Percentiles rank a stretch among this genome's conserved stretches.
Conservation (phyloP, 2,113 vertebrate species). For the Clarias magur region DNA sequence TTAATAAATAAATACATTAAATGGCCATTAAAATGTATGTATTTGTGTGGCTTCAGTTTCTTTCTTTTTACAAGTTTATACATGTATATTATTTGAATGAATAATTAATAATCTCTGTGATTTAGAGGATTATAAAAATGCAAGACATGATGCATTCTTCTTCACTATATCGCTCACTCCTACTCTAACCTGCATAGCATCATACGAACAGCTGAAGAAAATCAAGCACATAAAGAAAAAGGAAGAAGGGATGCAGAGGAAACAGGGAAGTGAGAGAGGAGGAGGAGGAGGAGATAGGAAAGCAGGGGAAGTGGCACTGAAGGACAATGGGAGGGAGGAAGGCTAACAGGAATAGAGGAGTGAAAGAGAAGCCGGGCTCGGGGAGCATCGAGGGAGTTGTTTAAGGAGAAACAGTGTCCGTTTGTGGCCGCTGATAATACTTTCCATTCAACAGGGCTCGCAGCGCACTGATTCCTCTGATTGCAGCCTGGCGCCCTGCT, state of each 20-base stretch:
- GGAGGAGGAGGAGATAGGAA: constrained; percentile 46
- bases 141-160: not conserved
- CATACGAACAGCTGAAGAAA: constrained; percentile 17
- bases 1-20: not conserved
- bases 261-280: constrained; percentile 31
- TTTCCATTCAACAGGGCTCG: constrained; percentile 91
- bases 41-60: not conserved
- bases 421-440: constrained; percentile 92
- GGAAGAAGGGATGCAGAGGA: constrained; percentile 58
- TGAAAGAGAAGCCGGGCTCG: constrained; percentile 53
- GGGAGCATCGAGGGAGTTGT: constrained; percentile 55
- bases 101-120: not conserved
- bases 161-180: not conserved
- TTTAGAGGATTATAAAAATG: not conserved
- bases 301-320: constrained; percentile 60
- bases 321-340: constrained; percentile 55
- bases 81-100: not conserved
- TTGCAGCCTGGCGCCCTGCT: constrained; percentile 92
- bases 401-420: constrained; percentile 87
- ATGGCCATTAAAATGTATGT: not conserved
- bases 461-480: constrained; percentile 92
- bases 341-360: constrained; percentile 57
- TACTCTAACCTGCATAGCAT: not conserved
- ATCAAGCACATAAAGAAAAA: constrained; percentile 35
- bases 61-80: not conserved